Evolutionary conservation across 2,797 vertebrate species (phyloP).

Genomic region (Malacoraja senta): DNA sequence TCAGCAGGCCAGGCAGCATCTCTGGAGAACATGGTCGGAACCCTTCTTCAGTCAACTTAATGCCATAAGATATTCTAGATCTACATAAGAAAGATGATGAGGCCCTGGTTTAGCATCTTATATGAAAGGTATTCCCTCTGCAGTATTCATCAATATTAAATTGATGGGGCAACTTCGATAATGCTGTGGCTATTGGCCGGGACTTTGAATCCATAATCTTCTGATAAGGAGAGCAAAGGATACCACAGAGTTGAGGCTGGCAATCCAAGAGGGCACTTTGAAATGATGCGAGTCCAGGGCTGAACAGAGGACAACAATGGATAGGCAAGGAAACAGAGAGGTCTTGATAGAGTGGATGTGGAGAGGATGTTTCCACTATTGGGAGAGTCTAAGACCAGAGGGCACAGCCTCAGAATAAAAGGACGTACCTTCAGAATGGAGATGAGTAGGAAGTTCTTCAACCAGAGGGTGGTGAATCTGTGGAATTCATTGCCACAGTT

Average conservation of each 20-base stretch:
- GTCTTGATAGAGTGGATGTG: too few relatives aligned
- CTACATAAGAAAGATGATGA: not conserved
- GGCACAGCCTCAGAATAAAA: too few relatives aligned
- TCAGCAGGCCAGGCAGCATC: too few relatives aligned
- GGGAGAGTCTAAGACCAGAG: too few relatives aligned
- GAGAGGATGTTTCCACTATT: too few relatives aligned
- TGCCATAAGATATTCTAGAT: not conserved
- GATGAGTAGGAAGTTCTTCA: too few relatives aligned
- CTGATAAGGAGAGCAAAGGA: not conserved
- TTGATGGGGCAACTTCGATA: not conserved
- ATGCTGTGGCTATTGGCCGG: not conserved
- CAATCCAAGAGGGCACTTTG: not conserved
- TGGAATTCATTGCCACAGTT: too few relatives aligned
- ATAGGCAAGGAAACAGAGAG: not conserved
- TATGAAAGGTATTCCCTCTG: not conserved
- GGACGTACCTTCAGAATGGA: too few relatives aligned
- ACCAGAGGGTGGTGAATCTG: too few relatives aligned
- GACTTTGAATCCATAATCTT: not conserved
- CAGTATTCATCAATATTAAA: not conserved
- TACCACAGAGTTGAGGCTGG: not conserved
- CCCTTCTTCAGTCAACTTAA: not conserved
- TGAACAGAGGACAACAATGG: not conserved
- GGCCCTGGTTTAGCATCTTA: not conserved
- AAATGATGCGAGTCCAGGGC: not conserved
- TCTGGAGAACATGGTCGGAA: too few relatives aligned